Evolutionary conservation across 2,888 invertebrate species (phyloP), one percentile per base, ranked within the genome.

Genomic region (Rugalucina vietnamica): DNA sequence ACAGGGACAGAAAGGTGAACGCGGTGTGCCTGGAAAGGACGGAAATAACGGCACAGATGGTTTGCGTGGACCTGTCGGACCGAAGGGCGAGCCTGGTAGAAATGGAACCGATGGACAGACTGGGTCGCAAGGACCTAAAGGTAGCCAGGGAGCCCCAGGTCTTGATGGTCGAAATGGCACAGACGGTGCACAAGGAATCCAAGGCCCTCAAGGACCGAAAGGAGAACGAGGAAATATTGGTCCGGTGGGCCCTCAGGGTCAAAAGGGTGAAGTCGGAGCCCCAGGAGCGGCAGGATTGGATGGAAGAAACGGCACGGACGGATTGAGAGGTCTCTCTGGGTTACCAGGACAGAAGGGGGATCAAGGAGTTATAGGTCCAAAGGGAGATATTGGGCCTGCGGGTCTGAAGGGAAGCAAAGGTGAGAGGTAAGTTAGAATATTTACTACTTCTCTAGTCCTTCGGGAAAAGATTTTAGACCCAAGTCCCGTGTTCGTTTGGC

Each of bases 381-480:
- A 78, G 36, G 86, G 86, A 27, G 60, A 76, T 14, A 43, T 73
- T 27, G 86, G 86, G 0, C 12, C 57, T 21, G 27, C 70, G 14
- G 84, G 86, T 8, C 5, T 39, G n/a, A 85, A 83, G 43, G 88
- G 88, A 43, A 72, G 76, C 2, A 85, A 79, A 60, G 88, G 88
- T 18, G 81, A 71, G 4, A 76, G 71, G 71, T 80, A 76, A 50
- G 84, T n/a, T n/a, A n/a, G n/a, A n/a, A n/a, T n/a, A n/a, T n/a
- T n/a, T n/a, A n/a, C n/a, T n/a, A n/a, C n/a, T n/a, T n/a, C n/a
- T n/a, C n/a, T n/a, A n/a, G n/a, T n/a, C n/a, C n/a, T n/a, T n/a
- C n/a, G n/a, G n/a, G n/a, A n/a, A n/a, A n/a, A n/a, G n/a, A n/a
- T n/a, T n/a, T n/a, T n/a, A n/a, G n/a, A n/a, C n/a, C n/a, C n/a